Conservation (phyloP, 2,888 invertebrate species). For the Bimastos eiseni region DNA sequence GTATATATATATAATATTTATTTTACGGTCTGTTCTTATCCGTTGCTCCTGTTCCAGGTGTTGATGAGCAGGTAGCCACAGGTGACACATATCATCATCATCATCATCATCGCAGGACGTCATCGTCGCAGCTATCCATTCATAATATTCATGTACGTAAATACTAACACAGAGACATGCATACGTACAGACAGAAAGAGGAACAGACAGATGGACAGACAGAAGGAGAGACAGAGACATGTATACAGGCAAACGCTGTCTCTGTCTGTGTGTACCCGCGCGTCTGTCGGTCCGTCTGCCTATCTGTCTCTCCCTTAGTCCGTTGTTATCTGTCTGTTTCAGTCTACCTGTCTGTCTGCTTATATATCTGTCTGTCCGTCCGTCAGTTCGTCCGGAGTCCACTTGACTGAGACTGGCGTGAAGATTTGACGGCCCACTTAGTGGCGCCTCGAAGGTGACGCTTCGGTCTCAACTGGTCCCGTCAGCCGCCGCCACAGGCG, state of each 20-base stretch:
- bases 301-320: background rate
- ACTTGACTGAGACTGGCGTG: background rate
- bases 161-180: background rate
- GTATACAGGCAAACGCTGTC: background rate
- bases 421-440: background rate
- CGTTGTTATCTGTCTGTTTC: background rate
- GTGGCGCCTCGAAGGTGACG: background rate
- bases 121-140: no score
- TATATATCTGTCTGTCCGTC: background rate
- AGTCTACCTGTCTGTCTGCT: background rate
- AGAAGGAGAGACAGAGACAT: no score
- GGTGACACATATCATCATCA: no score
- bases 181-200: background rate
- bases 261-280: background rate
- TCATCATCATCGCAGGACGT: no score
- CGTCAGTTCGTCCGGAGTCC: slow-evolving; percentile 8
- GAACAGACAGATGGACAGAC: background rate
- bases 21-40: no score
- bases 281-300: background rate
- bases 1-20: no score
- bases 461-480: background rate
- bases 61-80: no score
- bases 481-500: background rate
- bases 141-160: no score
- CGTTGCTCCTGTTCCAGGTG: no score